A percentile compares a stretch with the other conserved stretches of the same genome.
phyloP scores from a whole-genome alignment of 2,797 vertebrate species.

The Peromyscus aztecus region DNA sequence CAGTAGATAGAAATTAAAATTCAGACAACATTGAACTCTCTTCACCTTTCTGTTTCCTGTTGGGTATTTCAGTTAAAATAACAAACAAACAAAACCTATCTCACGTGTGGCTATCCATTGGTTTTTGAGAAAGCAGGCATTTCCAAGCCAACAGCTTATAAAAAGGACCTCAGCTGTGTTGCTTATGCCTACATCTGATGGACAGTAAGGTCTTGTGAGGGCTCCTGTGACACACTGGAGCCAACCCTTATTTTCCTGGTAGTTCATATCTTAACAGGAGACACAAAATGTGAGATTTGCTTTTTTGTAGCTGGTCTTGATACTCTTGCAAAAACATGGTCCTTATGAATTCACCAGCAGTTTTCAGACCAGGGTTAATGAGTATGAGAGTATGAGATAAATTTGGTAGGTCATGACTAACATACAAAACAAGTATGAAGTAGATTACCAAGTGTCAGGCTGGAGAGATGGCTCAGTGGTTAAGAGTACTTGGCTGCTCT shows the following conservation, averaged over 20 bases:
- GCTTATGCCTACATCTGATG: too few species aligned
- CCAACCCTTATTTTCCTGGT: not conserved
- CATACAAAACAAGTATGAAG: not conserved
- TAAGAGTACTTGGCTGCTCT: not conserved
- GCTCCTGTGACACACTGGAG: not conserved
- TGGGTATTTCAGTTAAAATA: not conserved
- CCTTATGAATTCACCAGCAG: not conserved
- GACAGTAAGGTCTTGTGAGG: fast-evolving
- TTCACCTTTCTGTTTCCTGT: not conserved
- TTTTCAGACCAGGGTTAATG: not conserved
- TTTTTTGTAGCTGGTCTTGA: not conserved
- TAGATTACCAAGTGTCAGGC: not conserved
- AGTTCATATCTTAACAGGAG: not conserved
- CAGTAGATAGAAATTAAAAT: not conserved
- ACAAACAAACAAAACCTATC: not conserved
- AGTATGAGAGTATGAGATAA: not conserved
- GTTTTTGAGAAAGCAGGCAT: not conserved
- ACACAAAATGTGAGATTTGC: not conserved
- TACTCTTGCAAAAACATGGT: not conserved
- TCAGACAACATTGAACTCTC: not conserved
- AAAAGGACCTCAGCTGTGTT: not conserved
- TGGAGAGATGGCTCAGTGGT: not conserved
- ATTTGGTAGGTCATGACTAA: not conserved
- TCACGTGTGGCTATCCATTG: not conserved
- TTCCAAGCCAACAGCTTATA: not conserved